Evolutionary conservation across 2,797 vertebrate genomes (phyloP).

Genomic region (Chaetodon trifasciatus): DNA sequence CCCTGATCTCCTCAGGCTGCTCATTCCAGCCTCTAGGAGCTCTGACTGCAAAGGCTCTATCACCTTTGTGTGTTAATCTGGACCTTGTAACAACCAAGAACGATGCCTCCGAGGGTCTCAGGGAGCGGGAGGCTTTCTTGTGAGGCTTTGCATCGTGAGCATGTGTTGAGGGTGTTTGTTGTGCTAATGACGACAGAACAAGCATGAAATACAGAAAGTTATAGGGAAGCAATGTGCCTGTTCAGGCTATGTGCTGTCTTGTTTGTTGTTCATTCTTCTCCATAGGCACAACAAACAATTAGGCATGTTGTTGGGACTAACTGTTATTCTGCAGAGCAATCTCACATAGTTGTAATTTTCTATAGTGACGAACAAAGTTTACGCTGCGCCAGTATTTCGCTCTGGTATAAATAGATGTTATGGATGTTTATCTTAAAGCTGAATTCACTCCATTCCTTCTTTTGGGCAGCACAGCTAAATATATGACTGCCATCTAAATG

Average conservation of each 20-base stretch:
- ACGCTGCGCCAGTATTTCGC: not conserved
- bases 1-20: too few species aligned
- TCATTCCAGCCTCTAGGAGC: too few species aligned
- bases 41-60: too few species aligned
- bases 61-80: too few species aligned
- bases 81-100: too few species aligned
- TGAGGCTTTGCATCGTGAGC: constrained; percentile 1
- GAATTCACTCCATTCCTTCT: constrained; percentile 43
- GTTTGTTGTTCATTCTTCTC: constrained; percentile 13
- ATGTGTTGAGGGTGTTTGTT: not conserved
- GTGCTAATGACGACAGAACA: constrained; percentile 7
- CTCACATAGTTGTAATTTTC: constrained; percentile 29
- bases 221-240: not conserved
- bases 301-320: constrained; percentile 1
- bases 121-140: not conserved
- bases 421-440: constrained; percentile 47
- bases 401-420: constrained; percentile 51
- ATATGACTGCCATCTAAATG: constrained; percentile 68
- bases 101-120: too few species aligned
- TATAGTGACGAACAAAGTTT: constrained; percentile 20
- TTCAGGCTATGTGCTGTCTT: not conserved
- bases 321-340: constrained; percentile 20
- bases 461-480: constrained; percentile 64
- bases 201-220: constrained; percentile 1
- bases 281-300: not conserved